Conservation (phyloP, 2,888 invertebrate species). For the Leistus spinibarbis region DNA sequence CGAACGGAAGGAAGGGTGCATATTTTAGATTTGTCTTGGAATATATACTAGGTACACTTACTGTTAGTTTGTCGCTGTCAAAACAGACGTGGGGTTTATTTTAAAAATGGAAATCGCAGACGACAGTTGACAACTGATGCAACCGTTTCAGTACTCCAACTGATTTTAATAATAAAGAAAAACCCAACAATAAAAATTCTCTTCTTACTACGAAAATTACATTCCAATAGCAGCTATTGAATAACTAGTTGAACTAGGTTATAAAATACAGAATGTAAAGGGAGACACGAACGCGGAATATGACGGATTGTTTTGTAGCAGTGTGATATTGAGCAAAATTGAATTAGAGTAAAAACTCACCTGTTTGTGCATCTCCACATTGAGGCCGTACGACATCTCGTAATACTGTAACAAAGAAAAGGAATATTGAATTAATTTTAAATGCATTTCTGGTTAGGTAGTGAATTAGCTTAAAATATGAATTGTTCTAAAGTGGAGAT, state of each 20-base stretch:
- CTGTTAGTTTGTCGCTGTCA: background rate
- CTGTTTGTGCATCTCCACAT: slow-evolving; percentile 98
- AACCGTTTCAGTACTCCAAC: background rate
- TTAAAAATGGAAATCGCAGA: background rate
- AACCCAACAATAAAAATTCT: too few relatives aligned
- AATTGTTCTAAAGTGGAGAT: too few relatives aligned
- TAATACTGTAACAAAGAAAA: slow-evolving; percentile 84
- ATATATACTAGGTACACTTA: background rate
- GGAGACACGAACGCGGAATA: background rate
- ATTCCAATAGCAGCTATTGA: too few relatives aligned
- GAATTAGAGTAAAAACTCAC: slow-evolving; percentile 62
- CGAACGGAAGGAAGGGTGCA: background rate
- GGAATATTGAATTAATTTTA: background rate
- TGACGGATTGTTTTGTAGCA: background rate
- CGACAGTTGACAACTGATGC: background rate
- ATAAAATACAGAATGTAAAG: background rate
- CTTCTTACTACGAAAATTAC: too few relatives aligned
- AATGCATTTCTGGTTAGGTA: background rate
- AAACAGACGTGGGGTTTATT: background rate
- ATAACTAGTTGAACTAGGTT: too few relatives aligned
- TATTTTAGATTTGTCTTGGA: background rate
- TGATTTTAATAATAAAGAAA: too few relatives aligned
- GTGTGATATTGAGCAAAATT: background rate
- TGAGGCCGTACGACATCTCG: slow-evolving; percentile 97
- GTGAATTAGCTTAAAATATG: background rate